Evolutionary conservation across 2,113 vertebrate species (phyloP), one percentile per base, ranked within the genome.

Genomic region (human): DNA sequence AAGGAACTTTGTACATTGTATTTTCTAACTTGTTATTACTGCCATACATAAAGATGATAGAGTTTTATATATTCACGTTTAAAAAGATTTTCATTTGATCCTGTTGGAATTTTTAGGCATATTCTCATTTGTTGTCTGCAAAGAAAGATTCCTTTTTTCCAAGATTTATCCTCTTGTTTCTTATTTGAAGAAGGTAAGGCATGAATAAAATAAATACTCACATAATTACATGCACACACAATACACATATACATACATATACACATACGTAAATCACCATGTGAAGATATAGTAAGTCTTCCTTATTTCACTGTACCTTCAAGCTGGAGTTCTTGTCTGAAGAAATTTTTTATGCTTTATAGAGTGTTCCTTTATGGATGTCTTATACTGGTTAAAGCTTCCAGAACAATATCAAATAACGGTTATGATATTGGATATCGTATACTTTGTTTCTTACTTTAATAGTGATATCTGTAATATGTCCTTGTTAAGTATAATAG

Each of bases 11-110:
- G 90, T 81, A 64, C 25, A 50, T 83, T 92, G 18, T 43, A 25
- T 61, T 87, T 95, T 96, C 38, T 75, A 45, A 68, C 9, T 93
- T 52, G 18, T 75, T 83, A 70, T 75, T 97, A 76, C 17, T 79
- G 9, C 8, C 32, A 72, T 43, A 70, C 3, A 25, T 78, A 94
- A 97, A 95, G 0, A 2, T 38, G 27, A 94, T 40, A 22, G 76
- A 59, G 40, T 85, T 92, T 93, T 89, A 6, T 18, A 40, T 70
- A n/a, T 82, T 93, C 83, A 55, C 55, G 13, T 79, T 94, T 4
- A 52, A 76, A 40, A 30, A 88, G 38, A 57, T 68, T 80, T 96
- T 78, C 55, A 81, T 1, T 35, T 38, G 43, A 88, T 75, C 4
- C 7, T 61, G 30, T 84, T 92, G 25, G 75, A 97, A 80, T 59